These are phyloP conservation scores for Struthidea cinerea DNA, from an alignment of 2,113 vertebrate genomes.

Conservation along the genomic window DNA sequence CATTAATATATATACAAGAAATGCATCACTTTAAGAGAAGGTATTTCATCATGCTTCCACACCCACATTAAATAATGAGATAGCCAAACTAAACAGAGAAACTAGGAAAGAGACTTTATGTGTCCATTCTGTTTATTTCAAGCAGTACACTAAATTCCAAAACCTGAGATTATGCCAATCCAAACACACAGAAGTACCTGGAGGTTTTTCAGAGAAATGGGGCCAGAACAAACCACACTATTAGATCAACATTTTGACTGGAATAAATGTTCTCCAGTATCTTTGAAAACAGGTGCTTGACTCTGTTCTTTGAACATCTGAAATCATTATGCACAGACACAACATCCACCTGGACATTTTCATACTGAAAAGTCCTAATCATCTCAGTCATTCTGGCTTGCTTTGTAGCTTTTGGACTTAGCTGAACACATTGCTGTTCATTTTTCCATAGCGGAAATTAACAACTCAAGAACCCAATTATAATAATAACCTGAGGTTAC, in stretches of 20 bases:
- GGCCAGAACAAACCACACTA: background rate
- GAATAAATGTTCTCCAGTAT: background rate
- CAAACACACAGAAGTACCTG: background rate
- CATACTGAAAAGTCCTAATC: background rate
- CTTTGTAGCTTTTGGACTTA: background rate
- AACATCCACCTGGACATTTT: background rate
- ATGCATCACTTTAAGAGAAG: background rate
- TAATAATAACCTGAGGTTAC: background rate
- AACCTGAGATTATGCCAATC: background rate
- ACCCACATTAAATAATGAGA: background rate
- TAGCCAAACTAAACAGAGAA: background rate
- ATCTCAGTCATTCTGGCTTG: background rate
- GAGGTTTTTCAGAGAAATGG: background rate
- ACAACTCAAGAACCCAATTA: background rate
- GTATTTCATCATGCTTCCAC: background rate
- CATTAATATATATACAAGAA: background rate
- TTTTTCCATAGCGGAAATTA: background rate
- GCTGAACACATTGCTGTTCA: background rate
- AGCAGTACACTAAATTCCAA: background rate
- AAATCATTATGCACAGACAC: background rate
- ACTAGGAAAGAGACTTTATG: background rate
- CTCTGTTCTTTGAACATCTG: background rate
- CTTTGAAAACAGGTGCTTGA: background rate
- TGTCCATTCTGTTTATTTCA: background rate
- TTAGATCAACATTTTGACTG: background rate